phyloP scores from a whole-genome alignment of 2,888 invertebrate species.

The Dasypolia templi region DNA sequence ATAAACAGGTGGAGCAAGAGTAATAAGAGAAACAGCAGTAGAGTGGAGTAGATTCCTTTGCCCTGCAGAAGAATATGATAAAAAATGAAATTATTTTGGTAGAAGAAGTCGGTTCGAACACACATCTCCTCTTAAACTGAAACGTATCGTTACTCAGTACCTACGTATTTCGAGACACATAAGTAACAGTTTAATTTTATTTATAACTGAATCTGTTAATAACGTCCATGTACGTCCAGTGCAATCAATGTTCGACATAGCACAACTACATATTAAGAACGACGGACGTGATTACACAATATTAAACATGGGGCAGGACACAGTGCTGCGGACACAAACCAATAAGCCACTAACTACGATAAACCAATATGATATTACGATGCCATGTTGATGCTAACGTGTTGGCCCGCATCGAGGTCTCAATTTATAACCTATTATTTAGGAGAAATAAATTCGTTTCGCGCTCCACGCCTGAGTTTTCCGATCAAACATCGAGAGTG shows the following conservation, averaged over 20 bases:
- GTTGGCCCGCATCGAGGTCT: conserved; percentile 33
- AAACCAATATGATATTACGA: conserved; percentile 19
- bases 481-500: conserved; percentile 55
- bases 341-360: conserved; percentile 44
- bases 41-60: neutral
- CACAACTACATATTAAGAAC: conserved; percentile 12
- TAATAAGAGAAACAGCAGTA: too few relatives aligned
- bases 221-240: conserved; percentile 18
- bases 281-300: conserved; percentile 30
- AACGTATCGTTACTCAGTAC: neutral
- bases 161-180: neutral
- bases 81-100: neutral
- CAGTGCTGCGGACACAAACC: conserved; percentile 34
- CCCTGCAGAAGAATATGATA: neutral
- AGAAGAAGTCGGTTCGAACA: neutral
- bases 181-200: conserved; percentile 9
- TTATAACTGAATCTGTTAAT: conserved; percentile 21
- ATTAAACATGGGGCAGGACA: conserved; percentile 49
- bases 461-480: conserved; percentile 44
- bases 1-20: neutral
- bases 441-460: conserved; percentile 58
- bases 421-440: conserved; percentile 58
- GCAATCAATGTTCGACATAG: conserved; percentile 32
- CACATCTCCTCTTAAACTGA: neutral
- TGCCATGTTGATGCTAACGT: conserved; percentile 35